Evolutionary conservation across 2,797 vertebrate genomes (phyloP).

Genomic region (Xenops minutus): DNA sequence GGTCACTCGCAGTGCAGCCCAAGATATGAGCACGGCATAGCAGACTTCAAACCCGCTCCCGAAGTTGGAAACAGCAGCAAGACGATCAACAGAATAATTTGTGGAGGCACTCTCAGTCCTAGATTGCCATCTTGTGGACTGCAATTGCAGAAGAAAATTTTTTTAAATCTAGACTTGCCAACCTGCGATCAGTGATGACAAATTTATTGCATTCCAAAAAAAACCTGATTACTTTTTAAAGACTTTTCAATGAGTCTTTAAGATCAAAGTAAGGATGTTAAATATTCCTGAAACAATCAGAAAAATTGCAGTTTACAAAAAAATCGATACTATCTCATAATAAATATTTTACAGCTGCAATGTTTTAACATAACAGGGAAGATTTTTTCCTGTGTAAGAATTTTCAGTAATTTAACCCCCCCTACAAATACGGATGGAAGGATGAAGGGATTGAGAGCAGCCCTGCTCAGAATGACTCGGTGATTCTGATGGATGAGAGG

Average conservation of each 20-base stretch:
- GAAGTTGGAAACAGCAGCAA: not conserved
- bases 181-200: not conserved
- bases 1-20: not conserved
- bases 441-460: not conserved
- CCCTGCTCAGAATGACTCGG: not conserved
- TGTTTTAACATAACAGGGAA: slow-evolving; percentile 3
- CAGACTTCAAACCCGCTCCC: not conserved
- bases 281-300: not conserved
- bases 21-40: not conserved
- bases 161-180: not conserved
- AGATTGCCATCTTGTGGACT: slow-evolving; percentile 73
- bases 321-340: not conserved
- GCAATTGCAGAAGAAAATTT: not conserved
- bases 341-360: slow-evolving; percentile 24
- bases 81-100: not conserved
- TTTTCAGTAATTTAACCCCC: slow-evolving; percentile 8
- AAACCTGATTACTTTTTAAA: not conserved
- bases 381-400: slow-evolving; percentile 18
- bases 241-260: not conserved
- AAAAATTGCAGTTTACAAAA: slow-evolving; percentile 1
- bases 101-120: slow-evolving; percentile 5
- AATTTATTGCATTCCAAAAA: not conserved
- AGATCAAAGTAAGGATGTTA: not conserved
- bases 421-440: not conserved
- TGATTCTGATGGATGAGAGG: not conserved